These are phyloP conservation scores for Sebastes ruberrimus DNA, from an alignment of 2,797 vertebrate genomes.

Conservation along the genomic window DNA sequence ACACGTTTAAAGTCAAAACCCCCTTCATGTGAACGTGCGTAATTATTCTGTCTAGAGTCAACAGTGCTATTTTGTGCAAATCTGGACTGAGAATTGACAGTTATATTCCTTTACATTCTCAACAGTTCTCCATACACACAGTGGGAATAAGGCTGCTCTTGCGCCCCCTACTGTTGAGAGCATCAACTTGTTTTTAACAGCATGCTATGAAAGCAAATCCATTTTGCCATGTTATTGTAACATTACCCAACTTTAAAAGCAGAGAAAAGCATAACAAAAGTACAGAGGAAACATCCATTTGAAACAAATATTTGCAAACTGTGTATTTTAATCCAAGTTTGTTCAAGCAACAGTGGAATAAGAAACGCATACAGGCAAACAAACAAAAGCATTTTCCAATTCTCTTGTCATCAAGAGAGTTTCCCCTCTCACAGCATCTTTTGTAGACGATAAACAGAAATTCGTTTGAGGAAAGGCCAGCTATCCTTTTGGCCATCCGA, in stretches of 20 bases:
- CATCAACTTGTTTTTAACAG: not conserved
- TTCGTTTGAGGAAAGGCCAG: conserved; percentile 43
- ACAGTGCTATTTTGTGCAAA: conserved; percentile 30
- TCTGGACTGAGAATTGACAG: conserved; percentile 37
- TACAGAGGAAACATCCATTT: not conserved
- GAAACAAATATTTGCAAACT: conserved; percentile 40
- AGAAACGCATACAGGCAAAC: not conserved
- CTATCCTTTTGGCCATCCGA: conserved; percentile 12
- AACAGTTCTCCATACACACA: conserved; percentile 20
- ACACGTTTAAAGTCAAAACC: conserved; percentile 54
- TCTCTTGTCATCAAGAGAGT: conserved; percentile 28
- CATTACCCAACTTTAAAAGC: conserved; percentile 23
- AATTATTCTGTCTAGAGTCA: conserved; percentile 35
- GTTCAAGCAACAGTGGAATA: conserved; percentile 14
- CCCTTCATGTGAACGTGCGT: conserved; percentile 39
- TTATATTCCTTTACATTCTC: conserved; percentile 36
- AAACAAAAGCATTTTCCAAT: conserved; percentile 50
- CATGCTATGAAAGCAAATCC: conserved; percentile 30
- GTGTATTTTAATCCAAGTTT: conserved; percentile 7
- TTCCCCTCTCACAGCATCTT: conserved; percentile 23
- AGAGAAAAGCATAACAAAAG: not conserved
- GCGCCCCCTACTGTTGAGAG: conserved; percentile 77
- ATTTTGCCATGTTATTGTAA: conserved; percentile 41
- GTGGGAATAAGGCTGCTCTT: conserved; percentile 37
- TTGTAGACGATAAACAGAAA: conserved; percentile 33